Conservation (phyloP, 2,113 vertebrate genomes). For the Cephalopterus ornatus region DNA sequence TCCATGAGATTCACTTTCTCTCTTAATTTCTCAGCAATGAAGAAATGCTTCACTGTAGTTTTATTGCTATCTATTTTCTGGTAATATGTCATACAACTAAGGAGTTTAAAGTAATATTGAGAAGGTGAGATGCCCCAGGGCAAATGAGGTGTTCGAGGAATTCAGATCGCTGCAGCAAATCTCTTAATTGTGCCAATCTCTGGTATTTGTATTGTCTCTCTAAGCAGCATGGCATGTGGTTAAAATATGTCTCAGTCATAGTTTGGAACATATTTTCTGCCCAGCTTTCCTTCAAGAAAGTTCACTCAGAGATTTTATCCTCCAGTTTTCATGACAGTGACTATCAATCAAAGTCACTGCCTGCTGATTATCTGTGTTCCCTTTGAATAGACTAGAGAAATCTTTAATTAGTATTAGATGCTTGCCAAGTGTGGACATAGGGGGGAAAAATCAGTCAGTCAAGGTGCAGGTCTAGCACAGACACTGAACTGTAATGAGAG, state of each 20-base stretch:
- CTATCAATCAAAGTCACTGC: conserved; percentile 69
- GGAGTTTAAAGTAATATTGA: conserved; percentile 58
- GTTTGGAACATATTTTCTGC: conserved; percentile 30
- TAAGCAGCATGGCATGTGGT: conserved; percentile 39
- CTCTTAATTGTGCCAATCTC: conserved; percentile 26
- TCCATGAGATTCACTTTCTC: conserved; percentile 61
- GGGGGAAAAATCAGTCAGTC: conserved; percentile 15
- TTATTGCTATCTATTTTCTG: conserved; percentile 71
- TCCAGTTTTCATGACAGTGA: conserved; percentile 54
- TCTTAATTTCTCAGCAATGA: conserved; percentile 70
- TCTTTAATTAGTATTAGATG: conserved; percentile 71
- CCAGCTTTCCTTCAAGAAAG: conserved; percentile 53
- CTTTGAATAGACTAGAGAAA: conserved; percentile 56
- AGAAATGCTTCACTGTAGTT: conserved; percentile 41
- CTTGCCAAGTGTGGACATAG: conserved; percentile 46
- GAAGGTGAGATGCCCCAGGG: conserved; percentile 15
- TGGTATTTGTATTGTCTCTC: conserved; percentile 18
- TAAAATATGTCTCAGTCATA: conserved; percentile 41
- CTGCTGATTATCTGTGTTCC: conserved; percentile 59
- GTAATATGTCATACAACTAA: conserved; percentile 53
- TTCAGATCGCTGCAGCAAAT: conserved; percentile 50
- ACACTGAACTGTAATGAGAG: conserved; percentile 56
- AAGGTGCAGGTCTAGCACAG: conserved; percentile 5
- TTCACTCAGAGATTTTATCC: conserved; percentile 36
- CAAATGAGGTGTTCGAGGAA: conserved; percentile 48